Evolutionary conservation across 2,797 vertebrate species (phyloP).

Genomic region (Danio albolineatus): DNA sequence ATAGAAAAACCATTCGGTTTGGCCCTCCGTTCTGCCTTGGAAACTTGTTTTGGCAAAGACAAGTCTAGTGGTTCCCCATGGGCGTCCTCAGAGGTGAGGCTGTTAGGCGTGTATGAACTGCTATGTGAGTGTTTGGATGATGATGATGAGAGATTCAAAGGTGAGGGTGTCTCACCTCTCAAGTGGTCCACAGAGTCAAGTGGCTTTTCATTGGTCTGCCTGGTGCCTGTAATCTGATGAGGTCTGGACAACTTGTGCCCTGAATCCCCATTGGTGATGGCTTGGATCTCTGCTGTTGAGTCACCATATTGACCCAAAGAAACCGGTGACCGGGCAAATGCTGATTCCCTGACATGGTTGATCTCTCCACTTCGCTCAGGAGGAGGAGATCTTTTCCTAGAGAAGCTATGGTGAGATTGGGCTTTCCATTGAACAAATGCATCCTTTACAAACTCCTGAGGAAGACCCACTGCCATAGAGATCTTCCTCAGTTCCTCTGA

Average conservation of each 20-base stretch:
- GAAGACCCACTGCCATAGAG: conserved; percentile 94
- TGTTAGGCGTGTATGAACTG: conserved; percentile 97
- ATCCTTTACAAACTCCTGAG: conserved; percentile 96
- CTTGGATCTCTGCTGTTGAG: conserved; percentile 84
- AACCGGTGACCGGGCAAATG: conserved; percentile 84
- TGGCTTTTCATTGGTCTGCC: conserved; percentile 83
- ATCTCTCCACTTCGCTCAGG: conserved; percentile 83
- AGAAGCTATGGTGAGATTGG: conserved; percentile 79
- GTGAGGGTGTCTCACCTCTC: conserved; percentile 92
- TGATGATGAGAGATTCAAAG: conserved; percentile 95
- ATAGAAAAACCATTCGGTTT: conserved; percentile 84
- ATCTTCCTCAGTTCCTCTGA: conserved; percentile 98
- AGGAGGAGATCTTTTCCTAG: conserved; percentile 83
- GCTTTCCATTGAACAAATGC: conserved; percentile 94
- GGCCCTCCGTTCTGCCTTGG: conserved; percentile 86
- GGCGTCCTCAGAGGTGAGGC: conserved; percentile 91
- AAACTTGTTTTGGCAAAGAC: conserved; percentile 95
- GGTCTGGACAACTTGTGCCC: conserved; percentile 89
- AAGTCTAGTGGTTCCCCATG: conserved; percentile 96
- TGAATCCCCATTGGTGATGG: conserved; percentile 86
- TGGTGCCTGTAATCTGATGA: conserved; percentile 87
- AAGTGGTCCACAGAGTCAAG: conserved; percentile 86
- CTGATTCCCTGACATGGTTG: conserved; percentile 84
- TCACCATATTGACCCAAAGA: conserved; percentile 80
- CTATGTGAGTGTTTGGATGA: conserved; percentile 97